A percentile compares a stretch with the other conserved stretches of the same genome.
Evolutionary conservation across 2,888 invertebrate species (phyloP).

Genomic region (Tridacna gigas): DNA sequence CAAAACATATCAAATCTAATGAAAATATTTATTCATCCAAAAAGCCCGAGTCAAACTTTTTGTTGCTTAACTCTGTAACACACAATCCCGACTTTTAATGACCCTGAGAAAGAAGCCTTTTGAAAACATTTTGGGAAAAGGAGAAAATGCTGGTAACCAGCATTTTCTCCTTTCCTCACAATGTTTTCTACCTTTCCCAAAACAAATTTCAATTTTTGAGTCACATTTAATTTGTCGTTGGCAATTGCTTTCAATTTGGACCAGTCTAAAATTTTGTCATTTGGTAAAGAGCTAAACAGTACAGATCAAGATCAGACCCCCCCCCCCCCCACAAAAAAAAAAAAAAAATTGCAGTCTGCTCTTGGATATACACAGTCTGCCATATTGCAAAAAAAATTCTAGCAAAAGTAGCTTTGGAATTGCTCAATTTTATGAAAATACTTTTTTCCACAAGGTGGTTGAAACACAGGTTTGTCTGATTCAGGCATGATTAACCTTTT

Average conservation of each 20-base stretch:
- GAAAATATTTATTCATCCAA: too few relatives aligned
- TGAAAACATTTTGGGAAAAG: background rate
- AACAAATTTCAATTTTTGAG: background rate
- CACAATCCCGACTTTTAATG: too few relatives aligned
- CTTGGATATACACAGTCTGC: too few relatives aligned
- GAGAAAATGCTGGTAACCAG: background rate
- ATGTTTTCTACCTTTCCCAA: background rate
- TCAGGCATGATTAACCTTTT: too few relatives aligned
- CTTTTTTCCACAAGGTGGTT: background rate
- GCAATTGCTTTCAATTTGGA: background rate
- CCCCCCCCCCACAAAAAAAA: too few relatives aligned
- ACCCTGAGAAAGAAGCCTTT: too few relatives aligned
- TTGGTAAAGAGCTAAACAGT: background rate
- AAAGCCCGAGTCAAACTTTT: too few relatives aligned
- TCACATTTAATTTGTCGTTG: background rate
- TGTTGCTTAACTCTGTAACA: too few relatives aligned
- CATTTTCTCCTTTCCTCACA: background rate
- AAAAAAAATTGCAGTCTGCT: too few relatives aligned
- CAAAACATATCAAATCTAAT: too few relatives aligned
- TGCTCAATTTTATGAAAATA: background rate
- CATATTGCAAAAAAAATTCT: background rate
- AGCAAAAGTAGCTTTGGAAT: background rate
- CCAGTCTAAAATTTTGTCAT: too few relatives aligned
- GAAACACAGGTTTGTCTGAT: background rate
- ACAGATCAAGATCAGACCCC: too few relatives aligned